Conservation (phyloP, 2,888 invertebrate species). For the Adelphocoris suturalis region DNA sequence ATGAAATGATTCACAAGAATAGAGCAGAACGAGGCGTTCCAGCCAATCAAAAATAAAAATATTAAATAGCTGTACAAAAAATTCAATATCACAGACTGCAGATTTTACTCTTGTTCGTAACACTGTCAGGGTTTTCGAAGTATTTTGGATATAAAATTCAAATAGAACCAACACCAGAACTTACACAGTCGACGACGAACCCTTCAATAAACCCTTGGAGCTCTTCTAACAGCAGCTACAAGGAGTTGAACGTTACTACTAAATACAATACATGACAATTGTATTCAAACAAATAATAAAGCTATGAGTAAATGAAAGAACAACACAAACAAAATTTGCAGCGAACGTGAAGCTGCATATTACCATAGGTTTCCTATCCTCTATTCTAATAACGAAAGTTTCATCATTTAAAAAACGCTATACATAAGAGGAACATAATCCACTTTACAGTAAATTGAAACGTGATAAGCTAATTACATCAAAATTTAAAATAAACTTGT, state of each 20-base stretch:
- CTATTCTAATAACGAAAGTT: background rate
- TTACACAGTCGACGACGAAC: background rate
- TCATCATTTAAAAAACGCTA: background rate
- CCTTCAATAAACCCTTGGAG: background rate
- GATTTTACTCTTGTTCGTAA: background rate
- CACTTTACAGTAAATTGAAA: background rate
- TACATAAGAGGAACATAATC: conserved; percentile 1
- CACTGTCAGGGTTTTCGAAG: background rate
- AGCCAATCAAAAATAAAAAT: too few species aligned
- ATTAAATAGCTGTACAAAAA: background rate
- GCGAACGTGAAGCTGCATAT: background rate
- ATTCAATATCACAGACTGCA: conserved; percentile 2
- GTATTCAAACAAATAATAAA: background rate
- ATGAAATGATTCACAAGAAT: too few species aligned
- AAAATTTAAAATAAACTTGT: background rate
- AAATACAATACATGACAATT: background rate
- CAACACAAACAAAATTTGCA: background rate
- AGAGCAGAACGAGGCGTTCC: too few species aligned
- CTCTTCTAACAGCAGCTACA: background rate
- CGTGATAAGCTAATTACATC: background rate
- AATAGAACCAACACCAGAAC: background rate
- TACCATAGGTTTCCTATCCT: background rate
- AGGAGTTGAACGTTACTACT: background rate
- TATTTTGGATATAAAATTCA: background rate
- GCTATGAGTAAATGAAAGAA: background rate